Evolutionary conservation across 2,113 vertebrate genomes (phyloP), one percentile per base, ranked within the genome.

Genomic region (Ploceus nigricollis): DNA sequence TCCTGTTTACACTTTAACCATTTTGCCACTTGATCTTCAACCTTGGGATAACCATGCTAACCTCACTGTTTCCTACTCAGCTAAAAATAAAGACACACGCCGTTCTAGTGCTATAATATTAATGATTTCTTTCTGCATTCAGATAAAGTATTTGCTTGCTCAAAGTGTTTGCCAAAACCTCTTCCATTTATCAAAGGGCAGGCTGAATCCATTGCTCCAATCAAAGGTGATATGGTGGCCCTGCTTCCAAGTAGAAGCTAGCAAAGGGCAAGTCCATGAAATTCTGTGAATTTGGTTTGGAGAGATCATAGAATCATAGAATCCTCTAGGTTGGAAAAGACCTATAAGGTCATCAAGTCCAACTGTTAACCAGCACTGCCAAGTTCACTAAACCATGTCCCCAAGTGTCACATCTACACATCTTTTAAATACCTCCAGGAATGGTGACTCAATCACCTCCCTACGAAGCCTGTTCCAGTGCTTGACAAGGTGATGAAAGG

Each of bases 11-110:
- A 54, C 53, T 94, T 95, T 48, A 91, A 86, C 69, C 68, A 81
- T 72, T 94, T 96, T 88, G 47, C 82, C 91, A 86, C 84, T 97
- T 95, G 87, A 88, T 95, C 94, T 95, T 95, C 94, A 95, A 64
- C 87, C 91, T 91, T 87, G 86, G 78, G 88, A 77, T 83, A 80
- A 80, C 60, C 71, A 57, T 23, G 35, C 54, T 91, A 82, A 87
- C 64, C 31, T 86, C 72, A 70, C 23, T 93, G 65, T 93, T 94
- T 94, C 82, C 68, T 85, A 53, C 63, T 93, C 89, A 79, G 60
- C 56, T 61, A 64, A 93, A 96, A 97, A 84, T 44, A 95, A 83
- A 96, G 33, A 31, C 65, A 39, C 50, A 28, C 0, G 2, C 44
- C 54, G 61, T 80, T 89, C 45, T 65, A 88, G 51, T 58, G 35